Percentiles rank a stretch among this genome's conserved stretches.
These are phyloP conservation scores for Empis livida DNA, from an alignment of 2,888 invertebrate species.

Conservation along the genomic window DNA sequence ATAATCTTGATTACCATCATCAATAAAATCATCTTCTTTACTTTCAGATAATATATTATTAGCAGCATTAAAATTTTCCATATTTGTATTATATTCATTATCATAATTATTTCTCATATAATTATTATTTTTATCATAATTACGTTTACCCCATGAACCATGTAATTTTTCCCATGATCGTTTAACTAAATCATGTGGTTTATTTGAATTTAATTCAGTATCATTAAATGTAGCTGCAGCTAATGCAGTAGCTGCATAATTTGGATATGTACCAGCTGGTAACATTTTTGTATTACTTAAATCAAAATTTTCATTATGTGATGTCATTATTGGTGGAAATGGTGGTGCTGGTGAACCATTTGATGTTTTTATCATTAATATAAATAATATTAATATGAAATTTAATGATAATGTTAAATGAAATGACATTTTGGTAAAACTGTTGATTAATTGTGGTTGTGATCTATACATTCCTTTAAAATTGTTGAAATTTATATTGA, in stretches of 20 bases:
- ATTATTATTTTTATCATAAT: constrained; percentile 12
- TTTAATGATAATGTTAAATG: background rate
- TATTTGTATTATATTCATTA: constrained; percentile 16
- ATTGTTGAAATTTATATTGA: too few species aligned
- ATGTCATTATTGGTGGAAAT: background rate
- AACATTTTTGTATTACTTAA: background rate
- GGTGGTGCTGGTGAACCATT: background rate
- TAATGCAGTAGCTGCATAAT: background rate
- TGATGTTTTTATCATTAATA: background rate
- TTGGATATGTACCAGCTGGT: background rate
- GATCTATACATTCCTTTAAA: too few species aligned
- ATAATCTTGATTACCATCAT: background rate
- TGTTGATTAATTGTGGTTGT: too few species aligned
- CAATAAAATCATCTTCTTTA: constrained; percentile 8
- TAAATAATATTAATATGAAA: background rate
- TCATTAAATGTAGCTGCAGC: background rate
- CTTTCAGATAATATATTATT: constrained; percentile 12
- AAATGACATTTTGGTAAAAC: background rate
- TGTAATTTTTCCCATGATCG: constrained; percentile 52
- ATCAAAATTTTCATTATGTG: background rate
- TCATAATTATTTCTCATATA: constrained; percentile 8
- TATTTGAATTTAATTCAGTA: background rate
- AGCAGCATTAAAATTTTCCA: constrained; percentile 14
- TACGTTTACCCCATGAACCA: constrained; percentile 58
- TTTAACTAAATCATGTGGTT: constrained; percentile 26